Evolutionary conservation across 2,888 invertebrate genomes (phyloP), one percentile per base, ranked within the genome.

Genomic region (Melieria picta): DNA sequence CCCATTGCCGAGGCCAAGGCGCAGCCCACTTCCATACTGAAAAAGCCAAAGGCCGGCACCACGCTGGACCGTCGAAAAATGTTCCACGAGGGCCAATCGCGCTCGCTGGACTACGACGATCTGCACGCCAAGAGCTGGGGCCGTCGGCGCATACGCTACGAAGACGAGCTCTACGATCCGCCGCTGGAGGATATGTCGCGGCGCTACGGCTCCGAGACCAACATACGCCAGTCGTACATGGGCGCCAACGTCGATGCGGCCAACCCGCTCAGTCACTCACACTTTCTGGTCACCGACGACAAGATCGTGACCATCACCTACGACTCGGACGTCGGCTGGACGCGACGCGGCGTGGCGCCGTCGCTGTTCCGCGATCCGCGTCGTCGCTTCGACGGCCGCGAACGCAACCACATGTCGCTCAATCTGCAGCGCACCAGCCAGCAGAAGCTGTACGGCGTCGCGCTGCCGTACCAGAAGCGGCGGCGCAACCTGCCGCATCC

Each of bases 271-370:
- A 86, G 86, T 69, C 87, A 86, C 71, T 86, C 86, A 47, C 88
- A 88, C 78, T 87, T 86, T 46, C 80, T 88, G 42, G 87, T 87
- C 30, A 87, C 86, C 9, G 87, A 88, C 65, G 86, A 87, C 75
- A 85, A 87, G 77, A 86, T 87, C 61, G 85, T 87, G 43, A 87
- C 87, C 70, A 87, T 88, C 57, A 86, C 86, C 56, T 88, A 88
- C 56, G 88, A 88, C 78, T 87, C 88, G 5, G 88, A 88, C 76
- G 86, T 85, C 43, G 88, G 88, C 3, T 87, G 88, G 88, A 84
- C 86, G 2, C 80, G 87, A 10, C 86, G 86, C 50, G 85, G 85
- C 7, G 85, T 85, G 4, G 86, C 85, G 1, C 82, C 85, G 1
- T 83, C 86, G 0, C 80, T 82, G 5, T 86, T 84, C 65, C 80